Evolutionary conservation across 2,113 vertebrate species (phyloP), one percentile per base, ranked within the genome.

Genomic region (Gnathonemus echidnorhynchus): DNA sequence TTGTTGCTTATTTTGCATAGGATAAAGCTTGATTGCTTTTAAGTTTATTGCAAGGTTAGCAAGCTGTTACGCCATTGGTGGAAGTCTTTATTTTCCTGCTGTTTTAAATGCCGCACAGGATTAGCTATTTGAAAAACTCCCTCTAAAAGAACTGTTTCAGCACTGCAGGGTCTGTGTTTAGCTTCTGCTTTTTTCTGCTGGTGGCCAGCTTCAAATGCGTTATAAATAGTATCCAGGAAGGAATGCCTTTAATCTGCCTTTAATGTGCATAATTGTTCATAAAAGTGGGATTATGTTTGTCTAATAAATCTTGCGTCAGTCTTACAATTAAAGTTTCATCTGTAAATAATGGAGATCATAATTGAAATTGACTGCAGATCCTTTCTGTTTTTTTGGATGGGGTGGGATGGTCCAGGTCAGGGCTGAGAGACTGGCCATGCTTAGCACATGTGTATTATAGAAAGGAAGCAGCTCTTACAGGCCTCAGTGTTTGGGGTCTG

Each of bases 361-460:
- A 91, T 89, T 92, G 90, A 91, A 91, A 89, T 70, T 56, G 74
- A 89, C 87, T 89, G 70, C 10, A 11, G 83, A 89, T 92, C 93
- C 90, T 90, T 91, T 56, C 83, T 92, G 89, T 83, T 91, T 89
- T 89, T 90, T 90, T 13, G 88, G 88, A 90, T 85, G 87, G n/a
- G 13, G 74, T 83, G 8, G 8, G 48, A 42, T 62, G 31, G 58
- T 45, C 35, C 49, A 35, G 70, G 45, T 49, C 27, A 52, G n/a
- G 27, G 49, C 42, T 27, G 27, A 48, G 88, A 24, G 45, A 31
- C 35, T 13, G 35, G 88, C 93, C 92, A 92, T 91, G 89, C 91
- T 89, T 89, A 94, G 92, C 95, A 94, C 92, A 90, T 96, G 95
- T 93, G 94, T 93, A 89, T 92, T 91, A 92, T 94, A 94, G 92